phyloP scores from a whole-genome alignment of 2,797 vertebrate species.

The Lepilemur ruficaudatus region DNA sequence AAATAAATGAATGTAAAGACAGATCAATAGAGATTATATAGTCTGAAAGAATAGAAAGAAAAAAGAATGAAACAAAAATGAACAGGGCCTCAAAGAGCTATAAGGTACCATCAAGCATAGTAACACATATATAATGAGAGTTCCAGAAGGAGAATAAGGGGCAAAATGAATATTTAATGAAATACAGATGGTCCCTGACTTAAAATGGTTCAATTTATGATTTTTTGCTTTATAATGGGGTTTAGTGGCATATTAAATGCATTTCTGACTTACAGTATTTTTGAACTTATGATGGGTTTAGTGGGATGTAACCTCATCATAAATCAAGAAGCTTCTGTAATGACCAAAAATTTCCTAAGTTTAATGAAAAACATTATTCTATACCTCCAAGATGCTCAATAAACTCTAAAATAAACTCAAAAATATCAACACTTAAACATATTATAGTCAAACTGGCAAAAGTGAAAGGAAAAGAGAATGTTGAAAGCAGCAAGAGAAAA shows the following conservation, averaged over 20 bases:
- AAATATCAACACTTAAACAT: background rate
- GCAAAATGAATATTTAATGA: background rate
- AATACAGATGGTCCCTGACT: background rate
- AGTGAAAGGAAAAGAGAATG: background rate
- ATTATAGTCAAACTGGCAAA: background rate
- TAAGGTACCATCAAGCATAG: background rate
- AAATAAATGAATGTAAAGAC: background rate
- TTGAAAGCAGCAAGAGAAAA: background rate
- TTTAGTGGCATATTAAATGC: background rate
- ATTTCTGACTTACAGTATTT: background rate
- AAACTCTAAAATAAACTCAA: background rate
- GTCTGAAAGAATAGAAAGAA: background rate
- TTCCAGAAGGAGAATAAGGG: background rate
- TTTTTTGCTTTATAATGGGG: background rate
- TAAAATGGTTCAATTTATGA: background rate
- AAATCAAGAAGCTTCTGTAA: background rate
- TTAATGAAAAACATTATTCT: slow-evolving; percentile 25
- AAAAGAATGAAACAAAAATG: background rate
- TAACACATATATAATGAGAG: background rate
- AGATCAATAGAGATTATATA: background rate
- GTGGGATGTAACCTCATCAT: background rate
- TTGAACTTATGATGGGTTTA: background rate
- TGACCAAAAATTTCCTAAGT: background rate
- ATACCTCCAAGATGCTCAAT: background rate
- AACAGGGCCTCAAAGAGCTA: background rate